Conservation (phyloP, 2,888 invertebrate species). For the Aphidius colemani region DNA sequence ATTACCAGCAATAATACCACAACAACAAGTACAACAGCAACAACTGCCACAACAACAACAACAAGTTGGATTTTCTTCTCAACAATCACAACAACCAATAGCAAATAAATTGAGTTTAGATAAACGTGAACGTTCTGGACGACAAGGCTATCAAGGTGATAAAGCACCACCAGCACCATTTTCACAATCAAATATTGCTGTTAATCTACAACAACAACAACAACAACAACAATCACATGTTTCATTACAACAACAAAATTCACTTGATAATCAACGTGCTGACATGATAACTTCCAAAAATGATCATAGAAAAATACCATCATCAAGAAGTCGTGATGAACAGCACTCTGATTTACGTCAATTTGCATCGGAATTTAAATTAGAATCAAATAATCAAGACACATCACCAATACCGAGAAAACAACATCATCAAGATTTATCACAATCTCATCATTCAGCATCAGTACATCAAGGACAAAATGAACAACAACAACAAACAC, state of each 20-base stretch:
- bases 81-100: constrained; percentile 43
- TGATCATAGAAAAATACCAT: constrained; percentile 52
- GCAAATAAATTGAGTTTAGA: constrained; percentile 52
- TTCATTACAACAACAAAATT: constrained; percentile 49
- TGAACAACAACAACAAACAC: constrained; percentile 51
- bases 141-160: constrained; percentile 54
- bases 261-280: constrained; percentile 49
- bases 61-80: constrained; percentile 35
- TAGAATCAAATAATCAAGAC: constrained; percentile 59
- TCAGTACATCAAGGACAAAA: constrained; percentile 47
- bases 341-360: constrained; percentile 70
- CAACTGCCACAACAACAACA: constrained; percentile 40
- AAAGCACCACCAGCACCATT: constrained; percentile 57
- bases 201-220: constrained; percentile 48
- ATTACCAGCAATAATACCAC: constrained; percentile 46
- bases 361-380: constrained; percentile 80
- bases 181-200: constrained; percentile 49
- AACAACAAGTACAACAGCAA: constrained; percentile 36
- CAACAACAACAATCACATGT: constrained; percentile 39
- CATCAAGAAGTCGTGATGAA: constrained; percentile 52
- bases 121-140: constrained; percentile 55
- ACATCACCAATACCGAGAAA: constrained; percentile 45
- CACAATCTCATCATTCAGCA: constrained; percentile 37
- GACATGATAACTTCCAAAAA: constrained; percentile 48
- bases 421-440: constrained; percentile 44